Conservation (phyloP, 2,113 vertebrate genomes). For the Trachemys scripta region DNA sequence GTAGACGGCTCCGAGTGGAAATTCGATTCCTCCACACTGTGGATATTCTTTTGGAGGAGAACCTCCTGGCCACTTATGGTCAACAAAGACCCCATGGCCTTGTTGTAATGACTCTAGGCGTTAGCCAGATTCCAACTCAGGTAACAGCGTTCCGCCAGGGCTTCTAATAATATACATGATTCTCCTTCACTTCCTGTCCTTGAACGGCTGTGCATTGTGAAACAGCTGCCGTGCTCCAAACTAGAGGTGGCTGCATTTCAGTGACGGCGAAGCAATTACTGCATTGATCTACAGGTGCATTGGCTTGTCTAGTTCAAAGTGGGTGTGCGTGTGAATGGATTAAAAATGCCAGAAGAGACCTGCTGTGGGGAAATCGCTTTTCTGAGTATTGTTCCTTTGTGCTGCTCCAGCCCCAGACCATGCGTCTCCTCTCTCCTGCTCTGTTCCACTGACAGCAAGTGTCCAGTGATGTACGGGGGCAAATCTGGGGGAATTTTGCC, state of each 20-base stretch:
- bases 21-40: rapidly evolving
- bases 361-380: background rate
- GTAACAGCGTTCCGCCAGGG: background rate
- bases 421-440: background rate
- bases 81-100: background rate
- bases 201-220: rapidly evolving
- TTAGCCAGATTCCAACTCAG: background rate
- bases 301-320: background rate
- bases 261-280: rapidly evolving
- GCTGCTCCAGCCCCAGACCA: background rate
- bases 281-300: background rate
- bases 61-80: background rate
- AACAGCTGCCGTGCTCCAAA: rapidly evolving
- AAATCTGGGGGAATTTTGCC: background rate
- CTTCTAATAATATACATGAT: rapidly evolving
- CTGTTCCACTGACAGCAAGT: background rate
- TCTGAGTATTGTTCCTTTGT: background rate
- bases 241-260: rapidly evolving
- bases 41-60: background rate
- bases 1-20: background rate
- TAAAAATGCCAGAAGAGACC: background rate
- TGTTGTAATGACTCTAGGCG: rapidly evolving
- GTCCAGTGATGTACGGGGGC: background rate
- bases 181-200: background rate
- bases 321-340: background rate